phyloP scores from a whole-genome alignment of 2,888 invertebrate species.

The Zelleria hepariella region DNA sequence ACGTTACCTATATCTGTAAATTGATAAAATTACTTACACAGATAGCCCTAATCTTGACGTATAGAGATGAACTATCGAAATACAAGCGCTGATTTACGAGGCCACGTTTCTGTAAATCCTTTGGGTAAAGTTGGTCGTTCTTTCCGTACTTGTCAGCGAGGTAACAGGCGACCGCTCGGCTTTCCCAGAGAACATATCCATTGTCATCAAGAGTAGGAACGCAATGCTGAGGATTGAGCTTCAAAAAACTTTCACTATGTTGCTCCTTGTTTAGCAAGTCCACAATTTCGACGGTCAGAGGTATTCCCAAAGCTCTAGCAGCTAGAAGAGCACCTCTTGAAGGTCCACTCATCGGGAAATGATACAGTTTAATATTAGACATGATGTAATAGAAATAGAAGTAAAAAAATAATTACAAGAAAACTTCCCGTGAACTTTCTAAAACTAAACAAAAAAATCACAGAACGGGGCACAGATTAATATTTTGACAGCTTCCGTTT shows the following conservation, averaged over 20 bases:
- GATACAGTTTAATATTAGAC: constrained; percentile 62
- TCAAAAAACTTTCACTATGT: constrained; percentile 64
- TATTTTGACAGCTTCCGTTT: too few species aligned
- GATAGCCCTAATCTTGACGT: constrained; percentile 74
- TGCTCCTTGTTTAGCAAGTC: constrained; percentile 74
- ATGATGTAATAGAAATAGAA: constrained; percentile 14
- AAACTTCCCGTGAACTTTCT: background rate
- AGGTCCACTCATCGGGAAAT: constrained; percentile 74
- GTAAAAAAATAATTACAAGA: too few species aligned
- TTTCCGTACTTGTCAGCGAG: constrained; percentile 74
- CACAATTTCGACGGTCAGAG: constrained; percentile 59
- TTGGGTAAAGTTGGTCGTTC: constrained; percentile 74
- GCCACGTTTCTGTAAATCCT: constrained; percentile 68
- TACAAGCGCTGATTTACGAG: constrained; percentile 74
- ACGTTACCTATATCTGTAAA: background rate
- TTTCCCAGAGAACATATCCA: constrained; percentile 78
- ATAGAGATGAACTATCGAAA: constrained; percentile 75
- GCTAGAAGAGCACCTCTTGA: constrained; percentile 74
- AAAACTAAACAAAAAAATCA: background rate
- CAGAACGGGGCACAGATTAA: too few species aligned
- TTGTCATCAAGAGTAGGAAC: constrained; percentile 78
- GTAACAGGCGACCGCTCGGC: constrained; percentile 76
- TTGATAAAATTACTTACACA: constrained; percentile 60
- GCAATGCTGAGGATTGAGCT: constrained; percentile 77
- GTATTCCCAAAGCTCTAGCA: constrained; percentile 70